Conservation (phyloP, 2,797 vertebrate species). For the Bradypodion pumilum region DNA sequence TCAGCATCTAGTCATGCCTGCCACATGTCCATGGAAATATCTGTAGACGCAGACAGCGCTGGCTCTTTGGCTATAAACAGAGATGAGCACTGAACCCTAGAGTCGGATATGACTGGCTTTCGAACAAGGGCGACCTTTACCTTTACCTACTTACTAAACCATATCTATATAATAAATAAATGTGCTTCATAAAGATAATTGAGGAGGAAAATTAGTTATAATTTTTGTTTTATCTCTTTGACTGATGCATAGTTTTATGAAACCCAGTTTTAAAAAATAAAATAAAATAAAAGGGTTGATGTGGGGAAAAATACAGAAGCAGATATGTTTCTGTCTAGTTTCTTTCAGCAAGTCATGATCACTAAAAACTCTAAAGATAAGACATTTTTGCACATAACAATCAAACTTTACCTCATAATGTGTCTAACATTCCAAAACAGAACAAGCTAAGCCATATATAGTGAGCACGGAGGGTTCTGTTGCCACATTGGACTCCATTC, state of each 20-base stretch:
- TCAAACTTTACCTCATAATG: constrained; percentile 18
- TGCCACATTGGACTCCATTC: neutral
- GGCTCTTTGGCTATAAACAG: no score
- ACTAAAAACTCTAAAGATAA: neutral
- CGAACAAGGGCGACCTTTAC: no score
- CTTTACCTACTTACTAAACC: no score
- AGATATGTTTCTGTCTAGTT: neutral
- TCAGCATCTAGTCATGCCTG: no score
- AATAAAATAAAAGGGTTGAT: neutral
- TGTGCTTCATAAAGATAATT: neutral
- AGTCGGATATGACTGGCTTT: no score
- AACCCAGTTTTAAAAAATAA: neutral
- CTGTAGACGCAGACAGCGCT: no score
- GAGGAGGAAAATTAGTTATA: neutral
- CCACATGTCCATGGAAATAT: no score
- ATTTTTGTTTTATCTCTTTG: neutral
- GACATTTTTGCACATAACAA: neutral
- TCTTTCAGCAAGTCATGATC: neutral
- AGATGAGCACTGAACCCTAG: no score
- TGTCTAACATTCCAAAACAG: neutral
- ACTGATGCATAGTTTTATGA: neutral
- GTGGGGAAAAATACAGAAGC: neutral
- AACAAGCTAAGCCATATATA: neutral
- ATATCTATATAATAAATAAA: neutral
- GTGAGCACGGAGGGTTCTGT: neutral